Conservation (phyloP, 1,140 invertebrate genomes). For the Diorhabda sublineata region DNA sequence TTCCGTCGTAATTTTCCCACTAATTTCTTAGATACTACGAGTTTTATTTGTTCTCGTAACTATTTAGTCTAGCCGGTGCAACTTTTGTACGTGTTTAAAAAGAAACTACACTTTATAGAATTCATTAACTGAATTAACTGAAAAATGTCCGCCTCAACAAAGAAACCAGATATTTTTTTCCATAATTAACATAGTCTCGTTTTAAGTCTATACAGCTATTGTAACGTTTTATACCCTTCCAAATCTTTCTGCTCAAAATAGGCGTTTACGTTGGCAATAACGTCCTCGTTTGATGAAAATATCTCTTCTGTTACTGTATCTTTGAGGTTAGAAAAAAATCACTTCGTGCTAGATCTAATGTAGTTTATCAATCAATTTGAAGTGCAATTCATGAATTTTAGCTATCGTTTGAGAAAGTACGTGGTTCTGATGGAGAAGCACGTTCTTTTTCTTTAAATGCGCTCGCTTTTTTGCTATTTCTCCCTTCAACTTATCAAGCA, state of each 20-base stretch:
- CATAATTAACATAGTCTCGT: too few relatives aligned
- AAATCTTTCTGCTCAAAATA: background rate
- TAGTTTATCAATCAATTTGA: background rate
- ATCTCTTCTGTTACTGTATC: background rate
- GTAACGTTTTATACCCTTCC: too few relatives aligned
- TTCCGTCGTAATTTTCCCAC: too few relatives aligned
- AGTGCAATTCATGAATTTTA: background rate
- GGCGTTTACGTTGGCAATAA: background rate
- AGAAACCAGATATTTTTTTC: too few relatives aligned
- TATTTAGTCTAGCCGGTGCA: too few relatives aligned
- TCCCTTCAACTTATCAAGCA: background rate
- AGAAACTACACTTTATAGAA: too few relatives aligned
- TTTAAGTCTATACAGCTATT: too few relatives aligned
- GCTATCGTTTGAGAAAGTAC: background rate
- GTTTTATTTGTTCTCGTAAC: too few relatives aligned
- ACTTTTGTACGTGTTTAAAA: too few relatives aligned
- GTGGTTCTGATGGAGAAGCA: background rate
- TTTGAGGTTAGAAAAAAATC: background rate
- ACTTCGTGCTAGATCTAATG: background rate
- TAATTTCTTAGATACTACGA: too few relatives aligned
- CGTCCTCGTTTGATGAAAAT: background rate
- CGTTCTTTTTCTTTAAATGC: background rate
- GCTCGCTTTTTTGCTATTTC: background rate
- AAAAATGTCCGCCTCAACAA: too few relatives aligned
- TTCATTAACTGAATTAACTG: too few relatives aligned